Conservation (phyloP, 2,113 vertebrate species). For the Thomomys bottae region DNA sequence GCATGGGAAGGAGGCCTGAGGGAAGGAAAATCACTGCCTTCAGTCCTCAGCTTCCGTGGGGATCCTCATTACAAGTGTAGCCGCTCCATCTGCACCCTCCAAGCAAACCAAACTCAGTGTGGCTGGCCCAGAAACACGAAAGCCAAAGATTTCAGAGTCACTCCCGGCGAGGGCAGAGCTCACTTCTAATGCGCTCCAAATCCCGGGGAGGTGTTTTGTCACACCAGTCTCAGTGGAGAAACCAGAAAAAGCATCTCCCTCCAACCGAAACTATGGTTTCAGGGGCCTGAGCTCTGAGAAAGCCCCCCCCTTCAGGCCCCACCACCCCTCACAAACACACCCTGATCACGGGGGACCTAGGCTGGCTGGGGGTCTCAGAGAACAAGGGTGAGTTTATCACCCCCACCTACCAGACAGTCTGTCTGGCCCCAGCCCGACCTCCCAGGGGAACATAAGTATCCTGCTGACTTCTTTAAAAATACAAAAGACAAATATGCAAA, state of each 20-base stretch:
- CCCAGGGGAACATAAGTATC: not conserved
- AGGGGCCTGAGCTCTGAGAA: not conserved
- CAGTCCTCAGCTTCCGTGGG: not conserved
- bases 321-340: not conserved
- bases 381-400: not conserved
- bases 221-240: constrained; percentile 17
- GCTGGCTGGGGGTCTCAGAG: not conserved
- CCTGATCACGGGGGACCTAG: too few species aligned
- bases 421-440: not conserved
- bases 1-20: not conserved
- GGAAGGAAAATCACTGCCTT: not conserved
- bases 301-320: rapidly evolving
- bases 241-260: not conserved
- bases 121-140: constrained; percentile 45
- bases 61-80: not conserved
- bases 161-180: constrained; percentile 43
- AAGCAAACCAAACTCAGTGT: constrained; percentile 13
- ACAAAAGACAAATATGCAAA: constrained; percentile 48
- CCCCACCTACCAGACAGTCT: not conserved
- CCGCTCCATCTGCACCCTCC: constrained; percentile 1
- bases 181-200: constrained; percentile 16
- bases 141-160: not conserved
- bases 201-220: not conserved
- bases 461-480: constrained; percentile 16
- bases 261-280: not conserved